Percentiles rank a stretch among this genome's conserved stretches.
These are phyloP conservation scores for Melikaiella ostensackeni DNA, from an alignment of 2,888 invertebrate species.

Conservation along the genomic window DNA sequence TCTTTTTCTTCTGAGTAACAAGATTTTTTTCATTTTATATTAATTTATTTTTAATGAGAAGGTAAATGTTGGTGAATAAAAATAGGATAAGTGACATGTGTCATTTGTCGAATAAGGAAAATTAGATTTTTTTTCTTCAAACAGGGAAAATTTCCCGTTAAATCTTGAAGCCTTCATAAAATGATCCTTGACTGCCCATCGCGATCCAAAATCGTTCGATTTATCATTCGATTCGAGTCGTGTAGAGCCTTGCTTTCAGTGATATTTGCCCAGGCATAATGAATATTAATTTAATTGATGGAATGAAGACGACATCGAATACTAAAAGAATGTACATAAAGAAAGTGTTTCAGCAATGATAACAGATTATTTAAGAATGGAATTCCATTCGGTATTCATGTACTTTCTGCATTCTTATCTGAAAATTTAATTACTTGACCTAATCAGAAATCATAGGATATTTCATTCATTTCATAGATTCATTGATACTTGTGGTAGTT, in stretches of 20 bases:
- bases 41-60: not conserved
- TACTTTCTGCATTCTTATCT: too few relatives aligned
- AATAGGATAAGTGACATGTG: not conserved
- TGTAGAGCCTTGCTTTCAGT: constrained; percentile 31
- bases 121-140: constrained; percentile 17
- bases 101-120: constrained; percentile 23
- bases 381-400: not conserved
- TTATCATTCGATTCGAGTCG: constrained; percentile 28
- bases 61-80: not conserved
- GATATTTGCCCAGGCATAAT: constrained; percentile 27
- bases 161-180: constrained; percentile 23
- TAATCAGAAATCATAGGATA: not conserved
- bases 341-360: not conserved
- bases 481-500: not conserved
- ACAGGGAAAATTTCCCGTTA: not conserved
- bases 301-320: constrained; percentile 20
- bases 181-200: constrained; percentile 21
- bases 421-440: too few relatives aligned
- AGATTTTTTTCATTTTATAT: not conserved
- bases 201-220: constrained; percentile 11
- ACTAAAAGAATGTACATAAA: not conserved
- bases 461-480: not conserved
- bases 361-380: not conserved
- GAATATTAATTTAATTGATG: constrained; percentile 29
- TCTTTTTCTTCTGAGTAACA: not conserved